Evolutionary conservation across 2,888 invertebrate species (phyloP), one percentile per base, ranked within the genome.

Genomic region (Omphaloscelis lunosa): DNA sequence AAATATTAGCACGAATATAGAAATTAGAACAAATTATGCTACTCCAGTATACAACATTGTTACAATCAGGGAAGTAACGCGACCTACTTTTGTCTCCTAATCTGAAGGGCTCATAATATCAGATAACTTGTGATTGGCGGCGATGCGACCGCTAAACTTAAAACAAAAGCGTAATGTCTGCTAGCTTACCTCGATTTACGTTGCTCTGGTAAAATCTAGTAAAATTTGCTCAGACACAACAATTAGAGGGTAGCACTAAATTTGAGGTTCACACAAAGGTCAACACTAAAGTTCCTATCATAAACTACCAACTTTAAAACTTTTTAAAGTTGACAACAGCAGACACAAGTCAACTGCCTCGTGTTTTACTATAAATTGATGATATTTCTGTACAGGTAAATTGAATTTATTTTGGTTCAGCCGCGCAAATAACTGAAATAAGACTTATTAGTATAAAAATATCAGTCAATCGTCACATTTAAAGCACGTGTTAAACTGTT

Each of bases 71-170:
- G 51, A 73, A 73, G 58, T 15, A 27, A 39, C 29, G 45, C 66
- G 67, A 59, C 53, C 66, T 83, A 77, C 29, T 73, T 70, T 66
- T 45, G 51, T 66, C 34, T 66, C 53, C 23, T 67, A 59, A 70
- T 78, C 70, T 62, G 70, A 71, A 67, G 59, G n/a, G 68, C 27
- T 71, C 51, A 53, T 62, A 58, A 62, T 45, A 76, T 71, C 63
- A 48, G 67, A 78, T 71, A 65, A 68, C 39, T 41, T 74, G 20
- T 78, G 67, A 73, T 73, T 74, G 11, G 39, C 34, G 53, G 7
- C 23, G 51, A 51, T 23, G 48, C 51, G 23, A 68, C 12, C 6
- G 15, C 58, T 63, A 27, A 71, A 63, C 27, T 27, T 56, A 68
- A 73, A 71, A 51, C 62, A 67, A 70, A 70, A 63, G 23, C 20